Conservation (phyloP, 2,888 invertebrate species). For the Didymodactylos carnosus region DNA sequence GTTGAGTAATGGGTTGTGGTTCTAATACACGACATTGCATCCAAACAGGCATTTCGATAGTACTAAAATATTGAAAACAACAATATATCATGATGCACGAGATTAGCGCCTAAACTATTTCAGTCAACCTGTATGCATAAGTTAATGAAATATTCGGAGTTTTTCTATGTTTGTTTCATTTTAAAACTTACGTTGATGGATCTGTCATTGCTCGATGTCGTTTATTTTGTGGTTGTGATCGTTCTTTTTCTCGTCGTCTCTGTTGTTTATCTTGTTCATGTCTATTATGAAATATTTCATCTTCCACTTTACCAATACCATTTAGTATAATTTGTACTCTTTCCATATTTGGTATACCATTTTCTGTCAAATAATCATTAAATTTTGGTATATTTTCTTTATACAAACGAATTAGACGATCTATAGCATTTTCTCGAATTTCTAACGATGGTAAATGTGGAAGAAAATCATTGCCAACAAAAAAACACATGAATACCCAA, state of each 20-base stretch:
- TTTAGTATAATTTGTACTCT: constrained; percentile 82
- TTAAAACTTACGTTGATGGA: background rate
- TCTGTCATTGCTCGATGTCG: background rate
- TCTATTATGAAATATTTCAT: constrained; percentile 81
- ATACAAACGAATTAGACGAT: constrained; percentile 70
- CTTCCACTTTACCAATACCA: constrained; percentile 65
- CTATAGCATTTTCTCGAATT: constrained; percentile 83
- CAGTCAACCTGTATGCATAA: no score
- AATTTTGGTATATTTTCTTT: constrained; percentile 81
- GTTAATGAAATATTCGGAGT: no score
- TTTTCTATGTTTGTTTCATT: no score
- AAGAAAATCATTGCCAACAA: constrained; percentile 93
- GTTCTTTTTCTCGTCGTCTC: background rate
- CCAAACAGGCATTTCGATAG: background rate
- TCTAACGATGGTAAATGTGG: constrained; percentile 93
- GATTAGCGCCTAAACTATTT: no score
- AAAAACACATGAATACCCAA: constrained; percentile 96
- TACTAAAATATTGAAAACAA: background rate
- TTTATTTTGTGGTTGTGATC: background rate
- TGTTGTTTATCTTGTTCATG: constrained; percentile 37
- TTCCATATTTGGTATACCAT: constrained; percentile 73
- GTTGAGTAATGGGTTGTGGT: background rate
- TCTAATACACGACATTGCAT: background rate
- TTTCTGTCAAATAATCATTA: constrained; percentile 66
- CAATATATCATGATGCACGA: no score